Conservation (phyloP, 2,797 vertebrate genomes). For the Lepilemur septentrionalis region DNA sequence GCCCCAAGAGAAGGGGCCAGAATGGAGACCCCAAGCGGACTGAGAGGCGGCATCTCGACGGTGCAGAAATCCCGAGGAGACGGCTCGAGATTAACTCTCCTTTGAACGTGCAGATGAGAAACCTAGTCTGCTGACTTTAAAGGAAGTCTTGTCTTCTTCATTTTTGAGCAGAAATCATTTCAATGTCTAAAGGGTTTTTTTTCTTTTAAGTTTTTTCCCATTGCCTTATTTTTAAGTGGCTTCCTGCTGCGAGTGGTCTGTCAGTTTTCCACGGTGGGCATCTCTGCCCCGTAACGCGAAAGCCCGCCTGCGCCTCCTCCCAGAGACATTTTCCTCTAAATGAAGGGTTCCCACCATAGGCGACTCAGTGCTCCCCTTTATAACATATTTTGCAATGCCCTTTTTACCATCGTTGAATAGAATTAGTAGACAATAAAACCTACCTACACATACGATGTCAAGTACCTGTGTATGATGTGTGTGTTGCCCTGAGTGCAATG, state of each 20-base stretch:
- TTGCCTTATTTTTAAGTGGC: neutral
- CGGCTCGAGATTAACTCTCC: neutral
- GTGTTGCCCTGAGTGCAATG: too few relatives aligned
- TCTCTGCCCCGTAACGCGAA: neutral
- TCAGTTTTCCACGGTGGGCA: neutral
- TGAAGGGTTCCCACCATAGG: neutral
- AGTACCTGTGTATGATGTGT: neutral
- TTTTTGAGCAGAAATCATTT: constrained; percentile 15
- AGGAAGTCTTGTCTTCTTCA: neutral
- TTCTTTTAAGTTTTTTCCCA: neutral
- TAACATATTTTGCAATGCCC: neutral
- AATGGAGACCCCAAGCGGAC: neutral
- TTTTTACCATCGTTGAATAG: neutral
- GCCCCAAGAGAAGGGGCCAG: neutral
- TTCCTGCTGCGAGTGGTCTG: neutral
- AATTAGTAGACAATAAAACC: neutral
- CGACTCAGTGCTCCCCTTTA: accelerated
- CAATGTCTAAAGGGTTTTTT: neutral
- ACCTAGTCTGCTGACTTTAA: neutral
- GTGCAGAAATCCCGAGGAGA: neutral
- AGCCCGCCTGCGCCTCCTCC: neutral
- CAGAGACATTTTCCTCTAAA: neutral
- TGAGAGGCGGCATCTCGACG: neutral
- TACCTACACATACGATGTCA: too few relatives aligned
- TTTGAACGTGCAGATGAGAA: constrained; percentile 42